phyloP scores from a whole-genome alignment of 2,113 vertebrate species.

The Garra rufa region DNA sequence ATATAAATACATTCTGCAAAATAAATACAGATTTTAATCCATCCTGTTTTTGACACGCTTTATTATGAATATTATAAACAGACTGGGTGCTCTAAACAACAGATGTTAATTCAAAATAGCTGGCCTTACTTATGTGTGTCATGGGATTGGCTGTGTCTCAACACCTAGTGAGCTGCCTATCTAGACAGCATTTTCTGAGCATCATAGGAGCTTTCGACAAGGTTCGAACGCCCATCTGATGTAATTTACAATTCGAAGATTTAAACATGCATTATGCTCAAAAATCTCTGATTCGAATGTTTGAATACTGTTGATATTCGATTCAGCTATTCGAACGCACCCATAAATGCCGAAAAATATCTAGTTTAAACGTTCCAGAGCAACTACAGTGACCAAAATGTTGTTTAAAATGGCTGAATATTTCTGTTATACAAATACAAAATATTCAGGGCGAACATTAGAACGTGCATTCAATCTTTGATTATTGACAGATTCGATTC shows the following conservation, averaged over 20 bases:
- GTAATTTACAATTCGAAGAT: background rate
- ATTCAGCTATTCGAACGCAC: no score
- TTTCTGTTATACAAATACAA: no score
- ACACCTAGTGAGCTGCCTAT: background rate
- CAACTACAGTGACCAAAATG: no score
- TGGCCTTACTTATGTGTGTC: conserved; percentile 8
- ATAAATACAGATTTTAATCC: background rate
- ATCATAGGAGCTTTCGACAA: background rate
- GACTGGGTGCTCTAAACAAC: background rate
- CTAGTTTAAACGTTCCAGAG: no score
- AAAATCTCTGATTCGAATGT: background rate
- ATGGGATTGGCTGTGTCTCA: conserved; percentile 22
- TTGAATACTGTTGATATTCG: no score
- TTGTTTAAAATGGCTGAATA: no score
- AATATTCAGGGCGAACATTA: no score
- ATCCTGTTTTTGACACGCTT: background rate
- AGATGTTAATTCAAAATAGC: background rate
- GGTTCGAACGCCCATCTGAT: background rate
- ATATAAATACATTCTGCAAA: background rate
- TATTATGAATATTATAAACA: background rate
- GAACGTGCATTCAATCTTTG: no score
- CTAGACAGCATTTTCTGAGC: background rate
- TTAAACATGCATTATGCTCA: background rate
- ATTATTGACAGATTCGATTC: no score
- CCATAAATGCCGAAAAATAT: no score